Evolutionary conservation across 1,140 invertebrate species (phyloP).

Genomic region (Papilio machaon): DNA sequence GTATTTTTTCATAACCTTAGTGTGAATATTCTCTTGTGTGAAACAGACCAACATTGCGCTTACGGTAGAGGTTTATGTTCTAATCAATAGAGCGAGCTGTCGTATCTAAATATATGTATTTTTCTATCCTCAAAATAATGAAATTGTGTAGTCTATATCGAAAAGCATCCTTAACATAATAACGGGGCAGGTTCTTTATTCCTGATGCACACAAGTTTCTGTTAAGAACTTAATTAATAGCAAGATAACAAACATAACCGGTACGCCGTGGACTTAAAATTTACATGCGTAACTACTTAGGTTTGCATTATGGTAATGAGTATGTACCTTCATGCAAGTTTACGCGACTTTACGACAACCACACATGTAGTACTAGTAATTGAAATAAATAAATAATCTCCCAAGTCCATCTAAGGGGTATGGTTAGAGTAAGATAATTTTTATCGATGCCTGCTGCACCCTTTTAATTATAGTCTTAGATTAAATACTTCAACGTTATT

Average conservation of each 20-base stretch:
- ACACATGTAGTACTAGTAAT: background rate
- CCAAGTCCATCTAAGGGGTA: background rate
- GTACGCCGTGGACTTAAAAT: conserved; percentile 50
- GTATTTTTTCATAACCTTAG: background rate
- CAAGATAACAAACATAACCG: conserved; percentile 49
- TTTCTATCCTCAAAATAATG: conserved; percentile 27
- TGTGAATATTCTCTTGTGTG: background rate
- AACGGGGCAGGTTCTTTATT: conserved; percentile 63
- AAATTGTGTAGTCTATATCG: conserved; percentile 35
- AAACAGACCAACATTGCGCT: background rate
- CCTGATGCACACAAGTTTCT: conserved; percentile 63
- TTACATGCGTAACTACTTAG: conserved; percentile 32
- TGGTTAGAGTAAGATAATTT: background rate
- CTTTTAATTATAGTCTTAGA: background rate
- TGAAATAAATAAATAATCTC: background rate
- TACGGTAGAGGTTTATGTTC: background rate
- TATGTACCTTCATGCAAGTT: background rate
- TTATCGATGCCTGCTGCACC: background rate
- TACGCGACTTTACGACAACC: background rate
- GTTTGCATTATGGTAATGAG: conserved; percentile 11
- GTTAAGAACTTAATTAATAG: conserved; percentile 69
- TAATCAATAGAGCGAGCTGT: background rate
- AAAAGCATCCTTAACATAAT: conserved; percentile 60
- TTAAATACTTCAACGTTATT: background rate
- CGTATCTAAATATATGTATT: background rate